Conservation (phyloP, 1,140 invertebrate species). For the Carcinoscorpius rotundicauda region DNA sequence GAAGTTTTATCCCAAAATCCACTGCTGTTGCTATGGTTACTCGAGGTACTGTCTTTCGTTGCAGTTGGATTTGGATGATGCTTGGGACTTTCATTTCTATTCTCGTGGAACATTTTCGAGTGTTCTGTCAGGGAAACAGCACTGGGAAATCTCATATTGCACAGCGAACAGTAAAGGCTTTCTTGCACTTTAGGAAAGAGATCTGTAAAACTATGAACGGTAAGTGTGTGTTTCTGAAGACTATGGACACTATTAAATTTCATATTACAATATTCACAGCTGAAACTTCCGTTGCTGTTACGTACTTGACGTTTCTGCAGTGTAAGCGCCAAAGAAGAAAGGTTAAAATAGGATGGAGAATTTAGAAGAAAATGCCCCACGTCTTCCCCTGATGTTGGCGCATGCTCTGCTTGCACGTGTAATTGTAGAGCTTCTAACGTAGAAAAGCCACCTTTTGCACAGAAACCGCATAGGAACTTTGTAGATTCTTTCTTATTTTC, state of each 20-base stretch:
- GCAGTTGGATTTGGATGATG: no score
- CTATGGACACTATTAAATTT: conserved; percentile 36
- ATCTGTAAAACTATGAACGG: conserved; percentile 29
- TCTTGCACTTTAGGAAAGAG: conserved; percentile 3
- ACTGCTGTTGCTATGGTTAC: no score
- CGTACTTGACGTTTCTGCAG: not conserved
- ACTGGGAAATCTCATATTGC: conserved; percentile 40
- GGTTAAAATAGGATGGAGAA: not conserved
- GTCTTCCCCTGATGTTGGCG: conserved; percentile 20
- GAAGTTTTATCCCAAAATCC: no score
- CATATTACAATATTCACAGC: conserved; percentile 42
- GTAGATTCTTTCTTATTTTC: conserved; percentile 1
- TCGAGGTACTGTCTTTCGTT: no score
- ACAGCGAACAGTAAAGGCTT: conserved; percentile 39
- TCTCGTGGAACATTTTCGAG: conserved; percentile 42
- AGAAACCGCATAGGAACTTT: conserved; percentile 44
- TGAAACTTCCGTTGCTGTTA: conserved; percentile 30
- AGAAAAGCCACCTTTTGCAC: conserved; percentile 62
- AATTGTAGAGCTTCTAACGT: conserved; percentile 69
- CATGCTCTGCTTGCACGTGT: conserved; percentile 68
- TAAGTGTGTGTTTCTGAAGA: conserved; percentile 34
- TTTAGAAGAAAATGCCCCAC: not conserved
- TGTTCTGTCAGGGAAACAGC: conserved; percentile 45
- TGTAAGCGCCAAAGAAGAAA: not conserved
- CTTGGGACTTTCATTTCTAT: no score